phyloP scores from a whole-genome alignment of 2,113 vertebrate genomes.

The Nothoprocta perdicaria region DNA sequence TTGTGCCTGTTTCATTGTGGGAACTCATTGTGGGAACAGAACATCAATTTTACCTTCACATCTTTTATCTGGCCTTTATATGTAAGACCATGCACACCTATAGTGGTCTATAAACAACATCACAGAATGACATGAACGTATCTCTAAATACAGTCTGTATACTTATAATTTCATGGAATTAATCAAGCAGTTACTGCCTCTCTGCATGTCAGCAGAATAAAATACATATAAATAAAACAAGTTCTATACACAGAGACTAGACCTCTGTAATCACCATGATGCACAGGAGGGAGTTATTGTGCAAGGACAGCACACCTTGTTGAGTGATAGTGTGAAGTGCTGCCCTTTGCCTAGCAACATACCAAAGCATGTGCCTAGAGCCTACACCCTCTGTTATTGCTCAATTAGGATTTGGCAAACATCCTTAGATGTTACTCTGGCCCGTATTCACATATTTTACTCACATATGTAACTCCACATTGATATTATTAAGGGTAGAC shows the following conservation, averaged over 20 bases:
- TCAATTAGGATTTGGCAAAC: slow-evolving; percentile 57
- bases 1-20: neutral
- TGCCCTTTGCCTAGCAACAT: slow-evolving; percentile 68
- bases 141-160: slow-evolving; percentile 39
- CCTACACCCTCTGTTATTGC: slow-evolving; percentile 66
- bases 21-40: neutral
- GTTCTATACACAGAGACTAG: slow-evolving; percentile 38
- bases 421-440: neutral
- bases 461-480: slow-evolving; percentile 46
- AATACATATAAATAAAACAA: slow-evolving; percentile 51
- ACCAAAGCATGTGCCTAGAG: slow-evolving; percentile 58
- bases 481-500: slow-evolving; percentile 28
- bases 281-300: neutral
- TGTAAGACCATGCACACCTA: neutral
- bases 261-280: neutral
- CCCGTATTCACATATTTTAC: slow-evolving; percentile 56
- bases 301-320: slow-evolving; percentile 64
- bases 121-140: neutral
- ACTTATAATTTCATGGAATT: neutral
- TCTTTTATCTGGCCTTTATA: neutral
- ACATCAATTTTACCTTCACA: neutral
- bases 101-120: neutral
- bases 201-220: slow-evolving; percentile 42
- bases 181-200: slow-evolving; percentile 29
- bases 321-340: slow-evolving; percentile 48